Conservation (phyloP, 53 echinoderm and acorn worm species). For the Astropecten irregularis region DNA sequence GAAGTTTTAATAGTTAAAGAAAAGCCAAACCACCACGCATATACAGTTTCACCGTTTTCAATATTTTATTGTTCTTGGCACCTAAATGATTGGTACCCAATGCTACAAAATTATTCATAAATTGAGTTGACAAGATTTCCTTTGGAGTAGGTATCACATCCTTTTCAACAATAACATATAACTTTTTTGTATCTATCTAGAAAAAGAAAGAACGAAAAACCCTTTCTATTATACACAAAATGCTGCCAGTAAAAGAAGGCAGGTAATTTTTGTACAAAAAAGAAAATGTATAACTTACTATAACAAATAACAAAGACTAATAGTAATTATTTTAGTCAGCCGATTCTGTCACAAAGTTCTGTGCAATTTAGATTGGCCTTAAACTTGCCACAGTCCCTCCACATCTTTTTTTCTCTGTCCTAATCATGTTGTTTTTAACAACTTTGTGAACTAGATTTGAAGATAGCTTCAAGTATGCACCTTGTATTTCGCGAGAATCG, state of each 20-base stretch:
- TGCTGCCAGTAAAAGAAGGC: slow-evolving; percentile 50
- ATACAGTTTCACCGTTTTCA: slow-evolving; percentile 25
- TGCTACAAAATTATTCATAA: slow-evolving; percentile 55
- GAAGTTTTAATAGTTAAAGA: too few relatives aligned
- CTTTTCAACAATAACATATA: slow-evolving; percentile 60
- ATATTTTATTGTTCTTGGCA: slow-evolving; percentile 55
- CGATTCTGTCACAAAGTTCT: slow-evolving; percentile 9
- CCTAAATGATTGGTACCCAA: slow-evolving; percentile 52
- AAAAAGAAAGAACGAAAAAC: slow-evolving; percentile 40
- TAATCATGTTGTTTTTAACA: too few relatives aligned
- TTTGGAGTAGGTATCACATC: slow-evolving; percentile 58
- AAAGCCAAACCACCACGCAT: too few relatives aligned
- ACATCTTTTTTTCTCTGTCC: slow-evolving; percentile 16
- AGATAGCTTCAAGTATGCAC: too few relatives aligned
- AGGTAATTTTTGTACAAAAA: slow-evolving; percentile 46
- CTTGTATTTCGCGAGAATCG: too few relatives aligned
- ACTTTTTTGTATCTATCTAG: slow-evolving; percentile 37
- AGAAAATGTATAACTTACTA: slow-evolving; percentile 28
- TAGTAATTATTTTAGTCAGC: slow-evolving; percentile 43
- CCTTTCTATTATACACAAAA: slow-evolving; percentile 55
- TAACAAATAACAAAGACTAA: slow-evolving; percentile 39
- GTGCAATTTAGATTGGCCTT: too few relatives aligned
- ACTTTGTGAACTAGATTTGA: too few relatives aligned
- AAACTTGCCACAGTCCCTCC: neutral
- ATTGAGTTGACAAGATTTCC: slow-evolving; percentile 54